Base-by-base conservation (phyloP, 2,113 vertebrate species). In the Gallinago media region DNA sequence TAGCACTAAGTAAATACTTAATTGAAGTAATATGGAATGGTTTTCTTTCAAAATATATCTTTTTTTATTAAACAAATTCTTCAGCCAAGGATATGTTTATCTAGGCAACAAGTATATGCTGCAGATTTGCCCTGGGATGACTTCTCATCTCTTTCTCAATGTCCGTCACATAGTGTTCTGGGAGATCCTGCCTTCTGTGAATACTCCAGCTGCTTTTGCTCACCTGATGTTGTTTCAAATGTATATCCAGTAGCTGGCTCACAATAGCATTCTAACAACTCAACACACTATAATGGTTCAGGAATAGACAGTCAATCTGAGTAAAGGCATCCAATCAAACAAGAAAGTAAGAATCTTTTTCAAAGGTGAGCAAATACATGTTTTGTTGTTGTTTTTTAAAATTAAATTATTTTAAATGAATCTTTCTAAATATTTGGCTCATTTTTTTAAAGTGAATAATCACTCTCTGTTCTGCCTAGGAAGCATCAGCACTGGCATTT, bases 351-450 rank as follows among this genome's bases (percentile, higher is more conserved):
- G 67, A 91, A 61, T 72, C 55, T 88, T 62, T 88, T 62, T 58
- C 86, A 54, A 98, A 98, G 97, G 98, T 98, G 42, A 97, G 97
- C 79, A 63, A 66, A 66, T 82, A 46, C 4, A 6, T 11, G 23
- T 4, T 11, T 42, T 42, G 40, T 42, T 42, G 12, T 44, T 47
- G 10, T 55, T 12, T 80, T 75, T 15, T 11, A 36, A 49, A 85
- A 61, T 11, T n/a, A 34, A 8, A 73, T 17, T 62, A 17, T 27
- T 59, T 87, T 79, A 27, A 73, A 15, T 76, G 20, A n/a, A 1
- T 83, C 8, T 36, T 65, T 56, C 14, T 76, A 63, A 90, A 22
- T 44, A 12, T 88, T 95, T 59, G 11, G 6, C 83, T 78, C 9
- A 4, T 67, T 70, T 72, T 68, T 79, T 76, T 63, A 9, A 85